These are phyloP conservation scores for Megathymus violae DNA, from an alignment of 1,140 invertebrate species.

Conservation along the genomic window DNA sequence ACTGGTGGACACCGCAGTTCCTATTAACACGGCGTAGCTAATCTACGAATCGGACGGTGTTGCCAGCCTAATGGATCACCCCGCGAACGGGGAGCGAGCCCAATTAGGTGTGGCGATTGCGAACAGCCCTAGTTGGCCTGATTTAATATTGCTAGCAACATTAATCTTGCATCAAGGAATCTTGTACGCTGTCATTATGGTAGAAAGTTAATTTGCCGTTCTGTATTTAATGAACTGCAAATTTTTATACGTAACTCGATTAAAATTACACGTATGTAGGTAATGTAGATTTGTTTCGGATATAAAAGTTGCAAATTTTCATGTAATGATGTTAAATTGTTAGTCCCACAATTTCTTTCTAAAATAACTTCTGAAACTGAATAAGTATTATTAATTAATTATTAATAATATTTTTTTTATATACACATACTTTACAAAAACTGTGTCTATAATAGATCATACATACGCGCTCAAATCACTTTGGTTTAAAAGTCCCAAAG, in stretches of 20 bases:
- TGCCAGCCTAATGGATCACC: conserved; percentile 55
- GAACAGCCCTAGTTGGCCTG: conserved; percentile 37
- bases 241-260: neutral
- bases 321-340: no score
- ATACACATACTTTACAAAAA: no score
- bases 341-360: no score
- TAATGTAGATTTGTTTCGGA: neutral
- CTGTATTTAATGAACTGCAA: conserved; percentile 3
- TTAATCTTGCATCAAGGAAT: conserved; percentile 29
- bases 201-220: conserved; percentile 10
- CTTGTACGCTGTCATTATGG: conserved; percentile 18
- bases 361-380: neutral
- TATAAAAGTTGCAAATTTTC: neutral
- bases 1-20: conserved; percentile 43
- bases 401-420: no score
- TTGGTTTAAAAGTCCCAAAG: neutral
- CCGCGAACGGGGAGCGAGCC: conserved; percentile 48
- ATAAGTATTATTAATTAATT: no score
- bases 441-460: no score
- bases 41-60: conserved; percentile 49
- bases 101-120: conserved; percentile 43
- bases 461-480: neutral
- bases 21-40: conserved; percentile 49
- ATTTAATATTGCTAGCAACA: conserved; percentile 24
- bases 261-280: no score